These are phyloP conservation scores for Prunella strophiata DNA, from an alignment of 2,797 vertebrate genomes.

Conservation along the genomic window DNA sequence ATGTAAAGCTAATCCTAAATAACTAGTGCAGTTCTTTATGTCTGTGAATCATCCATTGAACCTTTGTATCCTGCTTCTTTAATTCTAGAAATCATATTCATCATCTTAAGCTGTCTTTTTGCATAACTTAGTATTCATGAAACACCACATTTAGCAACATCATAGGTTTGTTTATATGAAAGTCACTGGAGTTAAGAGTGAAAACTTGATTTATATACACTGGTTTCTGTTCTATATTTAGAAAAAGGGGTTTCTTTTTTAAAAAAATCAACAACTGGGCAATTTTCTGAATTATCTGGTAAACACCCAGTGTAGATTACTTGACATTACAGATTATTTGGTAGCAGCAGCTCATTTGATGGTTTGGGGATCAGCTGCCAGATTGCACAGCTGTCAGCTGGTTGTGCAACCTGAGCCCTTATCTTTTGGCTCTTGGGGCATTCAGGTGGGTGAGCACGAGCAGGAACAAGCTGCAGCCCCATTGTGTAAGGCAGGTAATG, in stretches of 20 bases:
- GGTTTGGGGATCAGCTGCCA: not conserved
- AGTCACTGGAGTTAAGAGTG: not conserved
- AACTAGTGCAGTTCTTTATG: not conserved
- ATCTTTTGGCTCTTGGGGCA: not conserved
- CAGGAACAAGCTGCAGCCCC: accelerated
- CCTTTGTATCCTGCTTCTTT: not conserved
- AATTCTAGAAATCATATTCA: not conserved
- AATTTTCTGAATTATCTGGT: not conserved
- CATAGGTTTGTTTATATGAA: not conserved
- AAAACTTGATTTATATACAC: not conserved
- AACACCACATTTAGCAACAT: not conserved
- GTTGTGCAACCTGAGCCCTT: not conserved
- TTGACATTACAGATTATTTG: not conserved
- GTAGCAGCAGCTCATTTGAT: not conserved
- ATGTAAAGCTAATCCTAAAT: not conserved
- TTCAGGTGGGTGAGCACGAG: not conserved
- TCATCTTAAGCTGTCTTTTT: not conserved
- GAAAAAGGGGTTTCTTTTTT: not conserved
- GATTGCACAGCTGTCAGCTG: not conserved
- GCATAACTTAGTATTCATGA: not conserved
- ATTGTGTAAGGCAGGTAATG: not conserved
- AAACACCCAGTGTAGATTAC: not conserved
- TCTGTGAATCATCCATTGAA: not conserved
- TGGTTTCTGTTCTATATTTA: not conserved
- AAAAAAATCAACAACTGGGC: not conserved